Evolutionary conservation across 2,113 vertebrate genomes (phyloP).

Genomic region (Neolamprologus devosi): DNA sequence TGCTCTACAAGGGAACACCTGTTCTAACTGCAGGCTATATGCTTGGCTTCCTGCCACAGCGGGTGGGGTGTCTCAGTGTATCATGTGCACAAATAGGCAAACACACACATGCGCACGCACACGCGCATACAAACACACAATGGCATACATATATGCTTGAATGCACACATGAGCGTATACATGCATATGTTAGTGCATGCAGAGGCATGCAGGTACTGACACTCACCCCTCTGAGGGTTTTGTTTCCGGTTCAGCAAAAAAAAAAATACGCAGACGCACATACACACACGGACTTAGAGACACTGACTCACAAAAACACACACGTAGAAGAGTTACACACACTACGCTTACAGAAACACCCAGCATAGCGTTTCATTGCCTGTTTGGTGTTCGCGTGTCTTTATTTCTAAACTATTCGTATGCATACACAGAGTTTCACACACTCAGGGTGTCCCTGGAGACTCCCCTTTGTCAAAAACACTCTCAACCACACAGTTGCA

Average conservation of each 20-base stretch:
- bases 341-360: background rate
- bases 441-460: slow-evolving; percentile 63
- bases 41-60: slow-evolving; percentile 61
- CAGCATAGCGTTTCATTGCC: background rate
- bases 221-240: background rate
- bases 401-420: background rate
- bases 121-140: background rate
- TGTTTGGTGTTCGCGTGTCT: background rate
- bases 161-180: background rate
- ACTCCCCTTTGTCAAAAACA: slow-evolving; percentile 55
- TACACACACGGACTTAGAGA: background rate
- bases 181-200: background rate
- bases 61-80: background rate
- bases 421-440: background rate
- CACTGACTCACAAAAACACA: background rate
- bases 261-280: background rate
- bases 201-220: background rate
- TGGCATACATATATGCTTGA: background rate
- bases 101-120: background rate
- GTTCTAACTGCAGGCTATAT: slow-evolving; percentile 48
- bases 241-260: background rate
- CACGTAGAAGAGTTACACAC: background rate
- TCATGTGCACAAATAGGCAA: background rate
- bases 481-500: slow-evolving; percentile 38
- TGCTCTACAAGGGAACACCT: slow-evolving; percentile 55